A percentile compares a stretch with the other conserved stretches of the same genome.
These are phyloP conservation scores for Zaprionus obscuricornis DNA, from an alignment of 2,888 invertebrate genomes.

Conservation along the genomic window DNA sequence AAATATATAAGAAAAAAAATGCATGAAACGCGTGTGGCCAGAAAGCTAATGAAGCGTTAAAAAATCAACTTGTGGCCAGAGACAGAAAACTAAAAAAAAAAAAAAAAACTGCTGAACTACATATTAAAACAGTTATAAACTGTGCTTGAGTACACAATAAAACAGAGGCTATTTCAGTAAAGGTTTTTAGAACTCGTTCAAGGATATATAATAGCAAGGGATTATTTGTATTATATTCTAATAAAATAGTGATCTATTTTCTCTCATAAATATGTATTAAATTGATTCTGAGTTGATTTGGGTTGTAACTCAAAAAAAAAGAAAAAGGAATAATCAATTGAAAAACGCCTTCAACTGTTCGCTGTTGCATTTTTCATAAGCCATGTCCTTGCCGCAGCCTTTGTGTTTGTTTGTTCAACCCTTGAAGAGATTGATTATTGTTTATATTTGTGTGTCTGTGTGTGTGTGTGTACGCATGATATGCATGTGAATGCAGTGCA, in stretches of 20 bases:
- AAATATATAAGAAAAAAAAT: conserved; percentile 36
- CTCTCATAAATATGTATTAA: conserved; percentile 72
- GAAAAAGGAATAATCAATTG: conserved; percentile 78
- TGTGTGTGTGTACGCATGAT: conserved; percentile 35
- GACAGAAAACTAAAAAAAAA: too few relatives aligned
- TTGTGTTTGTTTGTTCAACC: conserved; percentile 76
- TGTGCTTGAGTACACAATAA: conserved; percentile 16
- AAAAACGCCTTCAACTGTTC: conserved; percentile 66
- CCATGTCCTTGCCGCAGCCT: conserved; percentile 67
- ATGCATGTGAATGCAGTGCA: conserved; percentile 67
- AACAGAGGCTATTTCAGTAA: neutral
- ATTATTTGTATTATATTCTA: conserved; percentile 8
- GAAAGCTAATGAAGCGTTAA: conserved; percentile 80
- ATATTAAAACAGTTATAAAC: conserved; percentile 52
- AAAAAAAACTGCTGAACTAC: conserved; percentile 24
- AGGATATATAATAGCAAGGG: neutral
- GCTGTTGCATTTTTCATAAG: conserved; percentile 58
- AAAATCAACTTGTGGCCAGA: conserved; percentile 63
- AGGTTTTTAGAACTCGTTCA: neutral
- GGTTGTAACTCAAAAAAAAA: conserved; percentile 33
- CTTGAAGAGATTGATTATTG: conserved; percentile 81
- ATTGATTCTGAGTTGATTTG: conserved; percentile 43
- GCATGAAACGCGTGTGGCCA: conserved; percentile 79
- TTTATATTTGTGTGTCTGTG: conserved; percentile 66
- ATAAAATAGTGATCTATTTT: conserved; percentile 60